These are phyloP conservation scores for Theristicus caerulescens DNA, from an alignment of 2,113 vertebrate genomes.

Conservation along the genomic window DNA sequence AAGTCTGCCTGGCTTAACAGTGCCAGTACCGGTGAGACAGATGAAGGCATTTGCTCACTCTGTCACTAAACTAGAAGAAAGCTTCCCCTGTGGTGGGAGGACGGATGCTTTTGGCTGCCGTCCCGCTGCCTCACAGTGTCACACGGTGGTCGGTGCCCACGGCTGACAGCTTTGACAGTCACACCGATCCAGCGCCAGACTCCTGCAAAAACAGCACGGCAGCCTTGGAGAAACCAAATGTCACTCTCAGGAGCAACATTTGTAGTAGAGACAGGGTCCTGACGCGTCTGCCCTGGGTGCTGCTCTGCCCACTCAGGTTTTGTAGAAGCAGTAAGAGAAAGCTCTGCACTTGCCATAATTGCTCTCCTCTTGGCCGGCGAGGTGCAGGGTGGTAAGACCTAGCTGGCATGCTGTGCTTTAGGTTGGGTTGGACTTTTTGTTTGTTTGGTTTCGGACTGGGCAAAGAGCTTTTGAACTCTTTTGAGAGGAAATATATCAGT, in stretches of 20 bases:
- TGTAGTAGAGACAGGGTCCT: not conserved
- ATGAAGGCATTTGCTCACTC: not conserved
- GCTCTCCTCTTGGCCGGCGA: not conserved
- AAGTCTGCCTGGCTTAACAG: not conserved
- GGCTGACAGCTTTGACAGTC: not conserved
- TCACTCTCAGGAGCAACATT: not conserved
- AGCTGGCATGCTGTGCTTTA: not conserved
- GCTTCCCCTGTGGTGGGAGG: accelerated
- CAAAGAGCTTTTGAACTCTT: not conserved
- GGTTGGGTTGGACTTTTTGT: not conserved
- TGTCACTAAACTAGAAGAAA: not conserved
- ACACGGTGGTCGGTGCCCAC: accelerated
- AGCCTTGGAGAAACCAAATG: not conserved
- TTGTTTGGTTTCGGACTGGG: not conserved
- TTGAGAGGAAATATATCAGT: not conserved
- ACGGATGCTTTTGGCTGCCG: not conserved
- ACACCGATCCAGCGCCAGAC: not conserved
- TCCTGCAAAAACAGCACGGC: not conserved
- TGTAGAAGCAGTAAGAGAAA: not conserved
- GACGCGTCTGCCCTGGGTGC: not conserved
- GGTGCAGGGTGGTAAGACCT: not conserved
- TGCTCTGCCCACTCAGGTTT: not conserved
- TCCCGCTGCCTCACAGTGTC: accelerated
- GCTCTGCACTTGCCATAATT: not conserved
- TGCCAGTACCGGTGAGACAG: not conserved